A percentile compares a stretch with the other conserved stretches of the same genome.
phyloP scores from a whole-genome alignment of 2,888 invertebrate species.

The Melanophora roralis region DNA sequence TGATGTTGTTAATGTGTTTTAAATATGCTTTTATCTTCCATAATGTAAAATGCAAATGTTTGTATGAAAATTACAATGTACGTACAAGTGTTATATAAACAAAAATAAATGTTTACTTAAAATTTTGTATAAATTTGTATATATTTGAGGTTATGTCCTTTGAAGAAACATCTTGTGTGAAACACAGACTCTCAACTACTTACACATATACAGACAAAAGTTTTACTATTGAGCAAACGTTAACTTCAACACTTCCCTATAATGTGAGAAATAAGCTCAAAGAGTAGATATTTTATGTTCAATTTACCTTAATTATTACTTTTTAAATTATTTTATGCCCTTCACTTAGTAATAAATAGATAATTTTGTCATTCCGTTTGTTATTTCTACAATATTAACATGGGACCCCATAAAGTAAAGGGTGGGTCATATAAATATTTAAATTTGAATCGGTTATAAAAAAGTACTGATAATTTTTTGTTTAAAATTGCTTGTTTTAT shows the following conservation, averaged over 20 bases:
- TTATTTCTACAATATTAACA: no score
- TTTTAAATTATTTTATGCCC: no score
- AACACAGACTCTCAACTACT: background rate
- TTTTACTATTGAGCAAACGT: background rate
- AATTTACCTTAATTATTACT: conserved; percentile 36
- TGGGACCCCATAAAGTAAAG: no score
- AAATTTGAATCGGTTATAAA: no score
- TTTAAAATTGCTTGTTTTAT: no score
- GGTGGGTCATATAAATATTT: no score
- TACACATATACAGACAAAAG: background rate
- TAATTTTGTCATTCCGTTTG: no score
- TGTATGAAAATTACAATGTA: background rate
- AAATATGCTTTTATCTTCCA: conserved; percentile 18
- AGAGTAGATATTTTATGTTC: conserved; percentile 15
- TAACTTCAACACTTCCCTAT: conserved; percentile 7
- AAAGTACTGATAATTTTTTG: no score
- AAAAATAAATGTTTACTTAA: conserved; percentile 75
- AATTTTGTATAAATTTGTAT: conserved; percentile 66
- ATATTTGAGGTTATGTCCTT: conserved; percentile 73
- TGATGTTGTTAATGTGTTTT: conserved; percentile 13
- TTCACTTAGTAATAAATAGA: no score
- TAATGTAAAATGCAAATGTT: conserved; percentile 25
- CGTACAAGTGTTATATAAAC: conserved; percentile 47
- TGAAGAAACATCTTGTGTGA: conserved; percentile 30
- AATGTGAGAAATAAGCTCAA: background rate